Base-by-base conservation (phyloP, 35 echinoderm and acorn worm species). In the Apostichopus californicus region DNA sequence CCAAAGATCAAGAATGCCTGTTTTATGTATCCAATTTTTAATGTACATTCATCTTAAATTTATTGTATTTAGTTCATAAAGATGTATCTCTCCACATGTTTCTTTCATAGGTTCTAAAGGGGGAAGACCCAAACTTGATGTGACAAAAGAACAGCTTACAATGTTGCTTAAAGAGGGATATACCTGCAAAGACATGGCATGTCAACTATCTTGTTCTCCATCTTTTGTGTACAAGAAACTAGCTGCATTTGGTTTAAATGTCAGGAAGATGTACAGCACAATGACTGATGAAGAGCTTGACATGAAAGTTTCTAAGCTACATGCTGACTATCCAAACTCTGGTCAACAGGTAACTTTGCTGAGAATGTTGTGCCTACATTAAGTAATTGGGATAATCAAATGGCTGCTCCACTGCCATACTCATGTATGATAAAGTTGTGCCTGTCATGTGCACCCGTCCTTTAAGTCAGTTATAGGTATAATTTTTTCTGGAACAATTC, bases 261-360 rank as follows among this genome's bases (percentile, higher is more conserved):
- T 68, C 8, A 63, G 86, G 52, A 24, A 18, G 6, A 88, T 14
- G 21, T 88, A 88, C 86, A n/a, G 10, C 9, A 66, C 1, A 23
- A 88, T 88, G 8, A 68, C 86, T 1, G 58, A 88, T 15, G 58
- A 68, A 88, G 86, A 66, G 22, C 21, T 88, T 6, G 58, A 88
- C 12, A 1, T n/a, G 5, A 6, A 64, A 12, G 86, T 88, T 12
- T 26, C 6, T 22, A 9, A 12, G 7, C 86, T 88, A 1, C 86
- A 88, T 25, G 22, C 57, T n/a, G 86, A 88, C 5, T 88, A 68
- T 70, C 86, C 86, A 64, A 88, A 88, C 24, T 88, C 8, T 52
- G 86, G 86, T 46, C 58, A 68, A 5, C 57, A 88, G 61, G 86
- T 88, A 15, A 25, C 24, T 25, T 25, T 25, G 24, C 24, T 25